phyloP scores from a whole-genome alignment of 2,797 vertebrate species.

The Coregonus ussuriensis region DNA sequence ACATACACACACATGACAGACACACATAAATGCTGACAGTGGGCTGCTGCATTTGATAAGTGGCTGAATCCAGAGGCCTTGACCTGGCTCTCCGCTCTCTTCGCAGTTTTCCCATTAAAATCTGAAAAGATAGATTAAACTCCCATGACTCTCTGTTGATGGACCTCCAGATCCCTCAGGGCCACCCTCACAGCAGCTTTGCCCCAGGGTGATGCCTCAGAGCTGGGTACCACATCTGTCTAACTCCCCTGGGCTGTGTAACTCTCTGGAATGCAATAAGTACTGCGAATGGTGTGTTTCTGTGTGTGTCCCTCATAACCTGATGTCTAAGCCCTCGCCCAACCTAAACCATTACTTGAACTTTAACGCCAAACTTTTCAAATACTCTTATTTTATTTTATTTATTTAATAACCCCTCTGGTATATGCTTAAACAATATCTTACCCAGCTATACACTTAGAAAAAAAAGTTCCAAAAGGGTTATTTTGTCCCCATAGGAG shows the following conservation, averaged over 20 bases:
- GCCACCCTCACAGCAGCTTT: not conserved
- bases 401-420: conserved; percentile 18
- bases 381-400: no score
- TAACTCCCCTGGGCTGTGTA: conserved; percentile 37
- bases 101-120: not conserved
- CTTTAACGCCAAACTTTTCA: not conserved
- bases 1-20: conserved; percentile 12
- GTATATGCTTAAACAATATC: not conserved
- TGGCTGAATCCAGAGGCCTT: not conserved
- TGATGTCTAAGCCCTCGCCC: not conserved
- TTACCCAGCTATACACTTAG: not conserved
- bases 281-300: conserved; percentile 26
- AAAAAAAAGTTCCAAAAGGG: no score
- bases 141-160: not conserved
- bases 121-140: not conserved
- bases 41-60: not conserved
- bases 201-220: not conserved
- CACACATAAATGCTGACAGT: not conserved
- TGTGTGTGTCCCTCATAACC: conserved; percentile 18
- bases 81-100: not conserved
- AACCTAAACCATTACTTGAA: not conserved
- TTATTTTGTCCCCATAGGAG: no score
- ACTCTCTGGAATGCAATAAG: conserved; percentile 37
- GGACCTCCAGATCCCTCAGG: not conserved
- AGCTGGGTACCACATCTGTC: not conserved